phyloP scores from a whole-genome alignment of 2,113 vertebrate species.

The Microcebus murinus region DNA sequence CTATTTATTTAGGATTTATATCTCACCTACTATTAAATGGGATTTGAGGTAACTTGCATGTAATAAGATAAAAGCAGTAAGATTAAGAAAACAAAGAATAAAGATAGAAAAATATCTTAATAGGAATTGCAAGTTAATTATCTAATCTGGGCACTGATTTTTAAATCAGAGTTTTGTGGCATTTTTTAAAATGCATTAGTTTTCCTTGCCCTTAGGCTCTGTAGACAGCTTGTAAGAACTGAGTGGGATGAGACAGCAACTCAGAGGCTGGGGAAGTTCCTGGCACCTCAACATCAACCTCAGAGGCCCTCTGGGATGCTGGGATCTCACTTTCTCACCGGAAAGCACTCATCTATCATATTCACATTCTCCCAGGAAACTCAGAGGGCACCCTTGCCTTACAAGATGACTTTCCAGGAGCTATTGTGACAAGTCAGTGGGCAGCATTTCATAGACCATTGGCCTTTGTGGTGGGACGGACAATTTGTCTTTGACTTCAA shows the following conservation, averaged over 20 bases:
- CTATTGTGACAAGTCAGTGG: accelerated
- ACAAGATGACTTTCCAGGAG: constrained; percentile 27
- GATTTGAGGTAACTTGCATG: constrained; percentile 28
- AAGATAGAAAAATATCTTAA: constrained; percentile 32
- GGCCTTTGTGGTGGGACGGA: constrained; percentile 45
- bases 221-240: background rate
- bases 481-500: constrained; percentile 81
- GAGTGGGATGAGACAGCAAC: background rate
- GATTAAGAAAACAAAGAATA: constrained; percentile 37
- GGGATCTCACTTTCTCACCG: background rate
- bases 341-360: background rate
- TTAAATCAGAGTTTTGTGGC: constrained; percentile 26
- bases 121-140: constrained; percentile 22
- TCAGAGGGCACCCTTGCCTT: background rate
- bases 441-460: background rate
- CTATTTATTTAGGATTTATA: constrained; percentile 48
- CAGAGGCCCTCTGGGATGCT: background rate
- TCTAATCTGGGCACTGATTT: constrained; percentile 44
- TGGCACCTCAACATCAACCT: background rate
- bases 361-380: constrained; percentile 8
- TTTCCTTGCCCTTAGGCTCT: background rate
- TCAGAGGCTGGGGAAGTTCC: constrained; percentile 3
- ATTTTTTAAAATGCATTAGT: background rate
- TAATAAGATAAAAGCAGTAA: constrained; percentile 40
- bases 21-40: background rate